Evolutionary conservation across 2,113 vertebrate species (phyloP), one percentile per base, ranked within the genome.

Genomic region (Daubentonia madagascariensis): DNA sequence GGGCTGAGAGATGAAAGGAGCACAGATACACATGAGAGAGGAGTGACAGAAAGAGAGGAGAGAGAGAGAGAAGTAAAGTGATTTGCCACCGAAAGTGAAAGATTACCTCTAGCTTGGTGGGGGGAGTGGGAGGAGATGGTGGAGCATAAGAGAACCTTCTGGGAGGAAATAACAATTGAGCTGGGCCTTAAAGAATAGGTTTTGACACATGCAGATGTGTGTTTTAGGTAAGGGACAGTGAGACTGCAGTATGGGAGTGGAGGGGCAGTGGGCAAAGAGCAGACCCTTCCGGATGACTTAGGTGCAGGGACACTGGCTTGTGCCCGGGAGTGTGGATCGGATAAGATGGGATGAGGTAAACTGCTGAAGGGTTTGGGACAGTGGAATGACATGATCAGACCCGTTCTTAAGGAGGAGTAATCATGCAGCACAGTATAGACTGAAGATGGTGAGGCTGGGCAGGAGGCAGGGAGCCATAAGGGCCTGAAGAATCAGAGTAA

Each of bases 381-480:
- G 30, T 28, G 4, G 14, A 80, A 25, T 43, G 52, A 54, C 4
- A 52, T 3, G 5, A 61, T 59, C 18, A 57, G 48, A 85, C 6
- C 6, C 2, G 3, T 20, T 40, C 18, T 20, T 48, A 20, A n/a
- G 40, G 37, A 72, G 30, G 37, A 76, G 37, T 13, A 22, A 48
- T 8, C 43, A 43, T 2, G 5, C 5, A 40, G 23, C 28, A 0
- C 0, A 0, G 22, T 3, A 1, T 32, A n/a, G 25, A 32, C n/a
- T 9, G 1, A 79, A 30, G 63, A 6, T 20, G 32, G 37, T 3
- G 78, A 57, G 76, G 17, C 1, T 2, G 5, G 13, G 17, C 32
- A 54, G 68, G 59, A 54, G 72, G n/a, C 14, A 45, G 59, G 16
- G 22, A 37, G 48, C 17, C 48, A 1, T 23, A 61, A 48, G 48